phyloP scores from a whole-genome alignment of 1,140 invertebrate species.

The Bicyclus anynana region DNA sequence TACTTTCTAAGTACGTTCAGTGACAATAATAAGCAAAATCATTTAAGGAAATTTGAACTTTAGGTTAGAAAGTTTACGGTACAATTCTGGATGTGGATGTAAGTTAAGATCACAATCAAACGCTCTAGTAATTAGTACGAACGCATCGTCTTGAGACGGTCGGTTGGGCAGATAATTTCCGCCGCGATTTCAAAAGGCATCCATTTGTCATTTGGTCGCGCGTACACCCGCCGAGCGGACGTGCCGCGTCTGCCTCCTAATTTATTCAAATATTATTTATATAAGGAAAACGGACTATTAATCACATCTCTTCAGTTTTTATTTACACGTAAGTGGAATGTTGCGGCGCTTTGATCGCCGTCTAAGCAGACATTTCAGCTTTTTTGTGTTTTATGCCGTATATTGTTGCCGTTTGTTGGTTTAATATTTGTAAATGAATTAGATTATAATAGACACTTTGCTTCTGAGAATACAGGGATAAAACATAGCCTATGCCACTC shows the following conservation, averaged over 20 bases:
- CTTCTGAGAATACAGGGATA: too few species aligned
- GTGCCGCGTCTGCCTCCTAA: slow-evolving; percentile 60
- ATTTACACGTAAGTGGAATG: slow-evolving; percentile 62
- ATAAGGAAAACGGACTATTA: slow-evolving; percentile 74
- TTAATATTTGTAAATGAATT: too few species aligned
- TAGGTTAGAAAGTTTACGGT: slow-evolving; percentile 32
- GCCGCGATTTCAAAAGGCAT: slow-evolving; percentile 69
- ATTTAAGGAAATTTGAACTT: slow-evolving; percentile 29
- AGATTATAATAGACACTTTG: too few species aligned
- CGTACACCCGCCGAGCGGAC: slow-evolving; percentile 63
- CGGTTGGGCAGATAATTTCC: slow-evolving; percentile 74
- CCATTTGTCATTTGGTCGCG: slow-evolving; percentile 73
- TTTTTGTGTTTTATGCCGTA: slow-evolving; percentile 15
- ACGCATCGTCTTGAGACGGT: slow-evolving; percentile 64
- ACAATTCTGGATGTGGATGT: slow-evolving; percentile 26
- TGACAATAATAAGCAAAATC: slow-evolving; percentile 59
- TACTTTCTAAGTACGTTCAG: slow-evolving; percentile 71
- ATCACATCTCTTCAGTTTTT: slow-evolving; percentile 71
- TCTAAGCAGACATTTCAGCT: slow-evolving; percentile 41
- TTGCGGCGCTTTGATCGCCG: slow-evolving; percentile 60
- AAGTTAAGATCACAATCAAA: slow-evolving; percentile 65
- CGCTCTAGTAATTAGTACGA: slow-evolving; percentile 71
- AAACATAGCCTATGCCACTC: too few species aligned
- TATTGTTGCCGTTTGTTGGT: background rate
- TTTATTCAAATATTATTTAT: slow-evolving; percentile 76